Evolutionary conservation across 2,113 vertebrate genomes (phyloP), one percentile per base, ranked within the genome.

Genomic region (Nibea coibor): DNA sequence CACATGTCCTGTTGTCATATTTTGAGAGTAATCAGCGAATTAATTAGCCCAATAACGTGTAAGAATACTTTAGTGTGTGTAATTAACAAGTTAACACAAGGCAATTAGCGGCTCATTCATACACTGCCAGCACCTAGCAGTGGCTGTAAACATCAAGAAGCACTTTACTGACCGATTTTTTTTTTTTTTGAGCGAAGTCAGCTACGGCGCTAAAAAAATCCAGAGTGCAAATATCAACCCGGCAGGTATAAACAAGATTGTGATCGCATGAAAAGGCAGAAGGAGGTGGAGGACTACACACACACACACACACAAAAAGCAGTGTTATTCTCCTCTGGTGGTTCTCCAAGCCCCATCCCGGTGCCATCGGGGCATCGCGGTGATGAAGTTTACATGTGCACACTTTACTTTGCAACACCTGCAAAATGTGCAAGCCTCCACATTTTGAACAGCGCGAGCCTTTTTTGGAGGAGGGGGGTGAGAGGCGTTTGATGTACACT

Each of bases 41-140:
- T 89, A 78, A 90, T 92, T 89, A 86, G 72, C 70, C 50, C 62
- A 75, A 84, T 70, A 82, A 87, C 70, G 84, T 87, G 75, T 78
- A 86, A 78, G 72, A 85, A 81, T 80, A 88, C 68, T 84, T 76
- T 28, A 58, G 71, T 58, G 77, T 67, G 72, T 88, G 80, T 86
- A 84, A 91, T 91, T 90, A 91, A 90, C 85, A 90, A 88, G 85
- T 88, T 85, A 79, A 75, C 81, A 82, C 80, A 22, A 82, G 65
- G 72, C 86, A 89, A 89, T 93, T 87, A 90, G 88, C 84, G 31
- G 66, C 83, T 87, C 70, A 62, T 88, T 90, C 70, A 69, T 69
- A 69, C 11, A 48, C 66, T 68, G 73, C 17, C 43, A 15, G 50
- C 69, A 47, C 53, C 68, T 16, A 67, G 19, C 31, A 15, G 69